Percentiles rank a stretch among this genome's conserved stretches.
Evolutionary conservation across 2,888 invertebrate species (phyloP).

Genomic region (Merodon equestris): DNA sequence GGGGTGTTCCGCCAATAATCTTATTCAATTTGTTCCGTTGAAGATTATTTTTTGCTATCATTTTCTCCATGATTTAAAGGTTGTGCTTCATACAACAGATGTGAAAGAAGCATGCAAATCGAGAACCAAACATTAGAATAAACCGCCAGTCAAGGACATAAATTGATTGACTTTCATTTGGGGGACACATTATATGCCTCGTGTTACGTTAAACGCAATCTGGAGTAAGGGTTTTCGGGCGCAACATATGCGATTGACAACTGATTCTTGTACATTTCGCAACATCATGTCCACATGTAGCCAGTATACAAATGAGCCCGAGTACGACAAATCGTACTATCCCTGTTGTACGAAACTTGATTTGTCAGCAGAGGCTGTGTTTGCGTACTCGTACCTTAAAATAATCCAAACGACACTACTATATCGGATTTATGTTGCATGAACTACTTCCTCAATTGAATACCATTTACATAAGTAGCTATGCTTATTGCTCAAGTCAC

Average conservation of each 20-base stretch:
- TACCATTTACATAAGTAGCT: constrained; percentile 64
- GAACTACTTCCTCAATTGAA: constrained; percentile 57
- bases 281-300: constrained; percentile 68
- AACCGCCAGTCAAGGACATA: constrained; percentile 50
- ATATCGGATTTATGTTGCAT: constrained; percentile 50
- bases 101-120: constrained; percentile 47
- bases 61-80: constrained; percentile 33
- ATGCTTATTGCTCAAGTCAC: constrained; percentile 55
- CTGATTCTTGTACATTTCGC: constrained; percentile 63
- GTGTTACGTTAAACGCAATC: constrained; percentile 10
- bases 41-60: constrained; percentile 46
- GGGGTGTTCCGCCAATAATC: constrained; percentile 2
- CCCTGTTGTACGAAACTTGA: constrained; percentile 20
- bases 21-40: constrained; percentile 36
- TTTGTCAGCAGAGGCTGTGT: constrained; percentile 43
- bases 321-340: too few relatives aligned
- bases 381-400: constrained; percentile 25
- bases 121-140: constrained; percentile 51
- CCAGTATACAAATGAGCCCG: constrained; percentile 55
- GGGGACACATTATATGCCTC: constrained; percentile 35
- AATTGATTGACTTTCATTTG: constrained; percentile 65
- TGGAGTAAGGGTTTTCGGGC: constrained; percentile 25
- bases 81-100: constrained; percentile 26
- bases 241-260: constrained; percentile 66
- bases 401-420: constrained; percentile 34